Evolutionary conservation across 2,797 vertebrate genomes (phyloP), one percentile per base, ranked within the genome.

Genomic region (Mormyrus hasselquistii): DNA sequence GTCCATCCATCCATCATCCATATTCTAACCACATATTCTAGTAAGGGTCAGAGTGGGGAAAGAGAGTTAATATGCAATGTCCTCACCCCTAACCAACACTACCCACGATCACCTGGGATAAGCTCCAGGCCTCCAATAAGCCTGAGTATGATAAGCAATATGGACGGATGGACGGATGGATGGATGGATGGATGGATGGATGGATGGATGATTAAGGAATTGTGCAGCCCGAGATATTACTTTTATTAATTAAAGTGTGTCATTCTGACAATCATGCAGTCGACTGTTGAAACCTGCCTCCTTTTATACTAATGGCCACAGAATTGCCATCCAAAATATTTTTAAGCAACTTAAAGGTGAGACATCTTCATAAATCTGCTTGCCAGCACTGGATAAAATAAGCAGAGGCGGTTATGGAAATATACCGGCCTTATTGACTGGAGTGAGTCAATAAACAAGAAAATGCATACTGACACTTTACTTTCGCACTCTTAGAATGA

Each of bases 401-500:
- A 47, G 41, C 16, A 82, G 34, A 41, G 29, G 69, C 69, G 10
- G 69, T 47, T 47, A 82, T 47, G 41, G 41, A 82, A 82, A 82
- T 82, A 44, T 82, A 47, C 19, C 76, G 6, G 3, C 19, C 3
- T 82, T 47, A 44, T 44, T 82, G 38, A 82, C 41, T 82, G 76
- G 76, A 47, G 76, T 47, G 41, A 47, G 76, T 82, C 76, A 82
- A n/a, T 82, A 82, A 82, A 82, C 22, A 3, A 82, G 76, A 47
- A 47, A 47, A 82, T 82, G 76, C 76, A 82, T 47, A 47, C 76
- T 82, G 76, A 47, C 76, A 47, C 76, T 47, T 82, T 82, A 44
- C 41, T n/a, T 82, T 82, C 76, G 22, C 76, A 82, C 76, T 82
- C 76, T 82, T 82, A 9, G 19, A 82, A 82, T n/a, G 76, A 79